phyloP scores from a whole-genome alignment of 53 echinoderm and acorn worm species.

The Luidia sarsii region DNA sequence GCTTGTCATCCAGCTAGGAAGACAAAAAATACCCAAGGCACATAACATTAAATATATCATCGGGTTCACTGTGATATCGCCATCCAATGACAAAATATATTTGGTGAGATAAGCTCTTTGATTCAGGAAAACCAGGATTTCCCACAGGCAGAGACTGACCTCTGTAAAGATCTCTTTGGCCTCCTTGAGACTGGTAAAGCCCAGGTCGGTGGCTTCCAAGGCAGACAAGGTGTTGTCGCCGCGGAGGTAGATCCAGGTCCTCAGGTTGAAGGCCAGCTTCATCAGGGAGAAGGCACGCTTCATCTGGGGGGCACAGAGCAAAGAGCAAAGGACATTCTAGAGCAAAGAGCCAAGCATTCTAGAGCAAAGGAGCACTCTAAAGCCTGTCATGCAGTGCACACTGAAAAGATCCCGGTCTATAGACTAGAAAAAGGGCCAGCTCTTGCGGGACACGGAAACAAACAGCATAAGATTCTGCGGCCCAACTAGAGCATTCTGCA shows the following conservation, averaged over 20 bases:
- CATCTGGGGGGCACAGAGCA: slow-evolving; percentile 46
- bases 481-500: no score
- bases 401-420: not conserved
- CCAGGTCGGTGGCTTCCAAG: slow-evolving; percentile 70
- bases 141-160: slow-evolving; percentile 46
- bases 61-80: not conserved
- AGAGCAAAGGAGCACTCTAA: not conserved
- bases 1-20: slow-evolving; percentile 73
- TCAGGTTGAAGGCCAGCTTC: slow-evolving; percentile 79
- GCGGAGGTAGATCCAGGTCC: slow-evolving; percentile 72
- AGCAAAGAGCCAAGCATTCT: no score
- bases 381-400: not conserved
- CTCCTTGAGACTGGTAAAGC: slow-evolving; percentile 71
- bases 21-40: not conserved
- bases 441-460: no score
- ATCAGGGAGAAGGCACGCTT: slow-evolving; percentile 78
- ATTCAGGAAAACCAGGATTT: not conserved
- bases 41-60: not conserved
- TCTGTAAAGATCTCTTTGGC: slow-evolving; percentile 79
- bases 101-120: not conserved
- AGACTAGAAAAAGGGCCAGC: slow-evolving; percentile 1
- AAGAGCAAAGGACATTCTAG: no score
- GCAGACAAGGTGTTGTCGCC: slow-evolving; percentile 75
- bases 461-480: no score
- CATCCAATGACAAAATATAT: not conserved